Percentiles rank a stretch among this genome's conserved stretches.
These are phyloP conservation scores for Holacanthella duospinosa DNA, from an alignment of 2,888 invertebrate genomes.

Conservation along the genomic window DNA sequence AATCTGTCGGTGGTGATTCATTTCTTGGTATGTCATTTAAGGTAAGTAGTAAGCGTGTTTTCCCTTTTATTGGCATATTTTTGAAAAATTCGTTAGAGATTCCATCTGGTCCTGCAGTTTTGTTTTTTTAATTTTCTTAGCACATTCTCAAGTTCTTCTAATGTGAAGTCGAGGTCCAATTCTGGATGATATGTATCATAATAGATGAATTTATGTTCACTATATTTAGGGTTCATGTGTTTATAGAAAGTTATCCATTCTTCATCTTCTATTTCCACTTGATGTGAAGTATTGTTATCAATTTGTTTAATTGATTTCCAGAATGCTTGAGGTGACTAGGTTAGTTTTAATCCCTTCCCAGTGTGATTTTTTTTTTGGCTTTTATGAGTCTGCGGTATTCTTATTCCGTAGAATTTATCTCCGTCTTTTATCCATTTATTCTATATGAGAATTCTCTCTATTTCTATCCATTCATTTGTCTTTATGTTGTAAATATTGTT, in stretches of 20 bases:
- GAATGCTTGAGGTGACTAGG: too few relatives aligned
- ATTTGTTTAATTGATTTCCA: neutral
- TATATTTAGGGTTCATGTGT: neutral
- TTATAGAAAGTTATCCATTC: neutral
- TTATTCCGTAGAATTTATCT: too few relatives aligned
- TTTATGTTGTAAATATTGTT: too few relatives aligned
- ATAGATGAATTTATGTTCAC: neutral
- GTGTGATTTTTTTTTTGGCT: too few relatives aligned
- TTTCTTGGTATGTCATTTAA: neutral
- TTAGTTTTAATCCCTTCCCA: too few relatives aligned
- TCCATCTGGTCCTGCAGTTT: neutral
- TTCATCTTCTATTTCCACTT: neutral
- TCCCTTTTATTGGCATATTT: neutral
- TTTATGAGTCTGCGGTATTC: too few relatives aligned
- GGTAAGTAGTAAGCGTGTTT: neutral
- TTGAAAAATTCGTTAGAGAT: neutral
- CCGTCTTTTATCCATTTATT: too few relatives aligned
- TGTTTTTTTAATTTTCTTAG: neutral
- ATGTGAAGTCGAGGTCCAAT: neutral
- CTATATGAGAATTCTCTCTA: too few relatives aligned
- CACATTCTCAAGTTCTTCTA: neutral
- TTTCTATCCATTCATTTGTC: too few relatives aligned
- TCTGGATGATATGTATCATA: neutral
- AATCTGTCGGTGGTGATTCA: neutral
- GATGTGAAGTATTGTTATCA: neutral